Evolutionary conservation across 1,140 invertebrate genomes (phyloP), one percentile per base, ranked within the genome.

Genomic region (Magallana angulata): DNA sequence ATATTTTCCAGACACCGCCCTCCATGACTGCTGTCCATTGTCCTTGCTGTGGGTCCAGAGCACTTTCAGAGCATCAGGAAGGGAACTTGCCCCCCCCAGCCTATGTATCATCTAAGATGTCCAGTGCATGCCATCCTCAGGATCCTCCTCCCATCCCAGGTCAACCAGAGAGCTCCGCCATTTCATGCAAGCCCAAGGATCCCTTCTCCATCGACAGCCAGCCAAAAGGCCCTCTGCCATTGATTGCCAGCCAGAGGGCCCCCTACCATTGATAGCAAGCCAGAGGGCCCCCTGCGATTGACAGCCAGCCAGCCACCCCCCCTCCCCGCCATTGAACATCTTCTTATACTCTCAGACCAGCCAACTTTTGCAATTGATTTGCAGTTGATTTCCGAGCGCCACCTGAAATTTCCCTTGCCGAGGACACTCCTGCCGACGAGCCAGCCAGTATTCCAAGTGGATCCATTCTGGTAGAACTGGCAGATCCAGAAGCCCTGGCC

Each of bases 111-210:
- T 24, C 24, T 24, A 24, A 24, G 24, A 24, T 24, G 24, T 24
- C 24, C 24, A 24, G 24, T 24, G 24, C 24, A 24, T 24, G 24
- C 24, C 24, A 24, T 24, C 24, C 24, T 24, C 24, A 24, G 24
- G 24, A 24, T 24, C 24, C 24, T 24, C 24, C 24, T 24, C 24
- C 24, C 24, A 24, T 24, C 24, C 24, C 24, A 24, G 18, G 18
- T 24, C 18, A 24, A 24, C 59, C 85, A 86, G 57, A 5, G 18
- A 2, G 57, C 57, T 24, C 30, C 85, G 1, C 18, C 57, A 36
- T 18, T 18, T 8, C 86, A 87, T 87, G 76, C 48, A 16, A 76
- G 57, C 3, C 6, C 83, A 16, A 60, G 86, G 11, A 56, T 87
- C 1, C n/a, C 83, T 1, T 87, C 80, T 57, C 86, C 81, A 3